phyloP scores from a whole-genome alignment of 2,888 invertebrate species.

The Heliconius erato region DNA sequence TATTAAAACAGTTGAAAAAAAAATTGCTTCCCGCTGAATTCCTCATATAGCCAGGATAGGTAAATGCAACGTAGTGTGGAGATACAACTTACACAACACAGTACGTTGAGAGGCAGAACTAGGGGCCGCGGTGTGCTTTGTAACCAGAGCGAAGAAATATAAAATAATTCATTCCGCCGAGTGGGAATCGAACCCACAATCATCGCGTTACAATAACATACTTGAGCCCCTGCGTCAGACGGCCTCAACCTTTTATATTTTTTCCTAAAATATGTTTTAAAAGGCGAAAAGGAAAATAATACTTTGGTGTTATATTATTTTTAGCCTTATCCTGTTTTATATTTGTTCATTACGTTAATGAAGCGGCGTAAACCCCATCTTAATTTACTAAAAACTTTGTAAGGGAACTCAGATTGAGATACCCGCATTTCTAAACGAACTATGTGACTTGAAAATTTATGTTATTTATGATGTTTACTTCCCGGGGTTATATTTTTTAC shows the following conservation, averaged over 20 bases:
- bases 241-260: neutral
- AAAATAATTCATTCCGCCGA: neutral
- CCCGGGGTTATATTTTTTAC: neutral
- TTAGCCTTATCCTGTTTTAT: neutral
- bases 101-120: too few relatives aligned
- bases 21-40: too few relatives aligned
- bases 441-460: neutral
- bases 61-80: too few relatives aligned
- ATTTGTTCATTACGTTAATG: conserved; percentile 2
- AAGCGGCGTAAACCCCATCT: neutral
- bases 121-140: neutral
- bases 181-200: neutral
- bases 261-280: neutral
- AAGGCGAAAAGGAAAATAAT: neutral
- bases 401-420: neutral
- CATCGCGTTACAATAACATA: neutral
- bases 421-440: neutral
- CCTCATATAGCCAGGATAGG: too few relatives aligned
- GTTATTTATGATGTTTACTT: neutral
- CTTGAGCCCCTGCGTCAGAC: neutral
- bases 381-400: conserved; percentile 16
- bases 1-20: too few relatives aligned
- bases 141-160: neutral
- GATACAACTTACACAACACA: too few relatives aligned
- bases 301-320: neutral